Base-by-base conservation (phyloP, 2,888 invertebrate species). In the Teinopalpus imperialis region DNA sequence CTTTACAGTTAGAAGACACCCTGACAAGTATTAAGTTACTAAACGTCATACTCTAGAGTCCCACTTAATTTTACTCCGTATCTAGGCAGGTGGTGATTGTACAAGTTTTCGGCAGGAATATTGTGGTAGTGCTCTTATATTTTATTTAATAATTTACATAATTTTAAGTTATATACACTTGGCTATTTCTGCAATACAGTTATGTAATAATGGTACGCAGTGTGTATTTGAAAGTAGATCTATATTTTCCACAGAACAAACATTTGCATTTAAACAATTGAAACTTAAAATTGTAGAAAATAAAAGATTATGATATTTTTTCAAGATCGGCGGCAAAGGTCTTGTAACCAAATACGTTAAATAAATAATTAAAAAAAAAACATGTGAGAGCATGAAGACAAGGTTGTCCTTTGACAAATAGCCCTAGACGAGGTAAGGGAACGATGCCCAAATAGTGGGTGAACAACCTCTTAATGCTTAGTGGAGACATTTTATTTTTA, bases 401-500 rank as follows among this genome's bases (percentile, higher is more conserved):
- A 69, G 65, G 69, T 68, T 63, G 70, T 78, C 76, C 81, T 75
- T 81, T 80, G 74, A 83, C 75, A 82, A 81, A 82, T 80, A 74
- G 71, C 71, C 70, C 66, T 69, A 67, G 49, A 44, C 59, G 61
- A 74, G 73, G 74, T 71, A 72, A 59, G 59, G 65, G 78, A 74
- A 76, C 80, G 81, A 77, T 77, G 81, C 82, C 85, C 85, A 87
- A 87, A 63, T 78, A 75, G 65, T 81, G 79, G 86, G 87, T 87
- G 83, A 87, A 87, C 77, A 83, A 87, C 87, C 87, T 87, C 74
- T 79, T 81, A 82, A 86, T 86, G 82, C 80, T 74, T 66, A 61
- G 69, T 71, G 78, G 83, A 79, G 87, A 87, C 85, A 87, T 77
- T 87, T 85, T 86, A 87, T 87, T 87, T 87, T 85, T 86, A 86